phyloP scores from a whole-genome alignment of 2,888 invertebrate genomes.

The Dione juno region DNA sequence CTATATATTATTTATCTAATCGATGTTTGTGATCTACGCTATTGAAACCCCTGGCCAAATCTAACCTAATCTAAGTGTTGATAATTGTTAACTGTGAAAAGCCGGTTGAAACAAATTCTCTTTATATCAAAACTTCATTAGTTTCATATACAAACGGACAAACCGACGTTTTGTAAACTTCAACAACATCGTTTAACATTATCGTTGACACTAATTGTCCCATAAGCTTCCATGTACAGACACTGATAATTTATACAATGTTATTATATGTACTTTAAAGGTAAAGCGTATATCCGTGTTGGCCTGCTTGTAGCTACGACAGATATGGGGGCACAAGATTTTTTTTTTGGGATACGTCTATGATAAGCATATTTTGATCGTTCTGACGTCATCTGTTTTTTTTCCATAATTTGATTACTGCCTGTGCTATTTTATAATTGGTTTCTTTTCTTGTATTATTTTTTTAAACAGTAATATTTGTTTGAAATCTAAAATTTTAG shows the following conservation, averaged over 20 bases:
- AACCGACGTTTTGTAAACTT: constrained; percentile 40
- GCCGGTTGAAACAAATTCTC: constrained; percentile 47
- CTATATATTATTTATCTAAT: constrained; percentile 49
- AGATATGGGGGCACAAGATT: constrained; percentile 61
- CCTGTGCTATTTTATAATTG: constrained; percentile 3
- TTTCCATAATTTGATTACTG: constrained; percentile 10
- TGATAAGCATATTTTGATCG: constrained; percentile 39
- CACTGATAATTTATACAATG: constrained; percentile 47
- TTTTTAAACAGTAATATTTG: constrained; percentile 3
- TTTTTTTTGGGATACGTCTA: constrained; percentile 12
- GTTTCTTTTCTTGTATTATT: not conserved
- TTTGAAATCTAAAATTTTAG: not conserved
- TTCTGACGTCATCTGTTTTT: constrained; percentile 54
- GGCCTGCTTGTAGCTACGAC: constrained; percentile 70
- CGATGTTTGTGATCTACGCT: constrained; percentile 49
- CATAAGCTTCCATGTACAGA: constrained; percentile 47
- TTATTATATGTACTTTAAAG: constrained; percentile 57
- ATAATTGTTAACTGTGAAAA: constrained; percentile 49
- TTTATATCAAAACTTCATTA: constrained; percentile 30
- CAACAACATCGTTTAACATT: constrained; percentile 28
- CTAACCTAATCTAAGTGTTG: constrained; percentile 25
- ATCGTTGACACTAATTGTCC: constrained; percentile 43
- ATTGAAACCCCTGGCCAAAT: constrained; percentile 34
- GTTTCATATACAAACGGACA: constrained; percentile 36
- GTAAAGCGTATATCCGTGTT: constrained; percentile 65